Conservation (phyloP, 2,888 invertebrate species). For the Gymnosoma rotundatum region DNA sequence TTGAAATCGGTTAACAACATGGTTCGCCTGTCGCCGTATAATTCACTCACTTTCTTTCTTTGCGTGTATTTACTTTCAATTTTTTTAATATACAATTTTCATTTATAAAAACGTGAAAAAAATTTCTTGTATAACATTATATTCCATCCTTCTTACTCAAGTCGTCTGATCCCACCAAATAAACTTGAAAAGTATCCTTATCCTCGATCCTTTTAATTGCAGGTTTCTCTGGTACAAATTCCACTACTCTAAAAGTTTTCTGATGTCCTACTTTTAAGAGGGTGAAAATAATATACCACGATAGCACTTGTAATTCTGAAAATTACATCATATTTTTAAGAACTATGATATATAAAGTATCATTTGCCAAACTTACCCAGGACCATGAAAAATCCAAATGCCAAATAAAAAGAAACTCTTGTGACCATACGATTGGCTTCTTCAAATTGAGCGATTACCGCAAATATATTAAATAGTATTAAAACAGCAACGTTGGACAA, state of each 20-base stretch:
- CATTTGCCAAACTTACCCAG: constrained; percentile 27
- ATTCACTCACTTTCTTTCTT: no score
- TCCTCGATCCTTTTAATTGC: background rate
- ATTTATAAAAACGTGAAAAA: no score
- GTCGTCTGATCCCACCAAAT: constrained; percentile 26
- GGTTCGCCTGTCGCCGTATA: no score
- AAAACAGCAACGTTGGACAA: constrained; percentile 29
- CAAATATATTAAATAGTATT: constrained; percentile 32
- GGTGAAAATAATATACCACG: constrained; percentile 28
- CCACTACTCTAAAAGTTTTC: constrained; percentile 15
- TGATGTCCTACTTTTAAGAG: constrained; percentile 37
- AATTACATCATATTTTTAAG: background rate
- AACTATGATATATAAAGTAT: background rate
- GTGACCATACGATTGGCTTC: constrained; percentile 15
- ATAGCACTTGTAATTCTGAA: constrained; percentile 23
- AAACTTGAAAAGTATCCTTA: constrained; percentile 32
- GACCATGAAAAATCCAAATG: constrained; percentile 26
- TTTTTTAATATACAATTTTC: no score
- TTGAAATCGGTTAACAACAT: no score
- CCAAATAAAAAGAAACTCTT: constrained; percentile 26
- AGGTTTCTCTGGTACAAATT: background rate
- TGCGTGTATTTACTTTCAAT: no score
- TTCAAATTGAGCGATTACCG: constrained; percentile 24
- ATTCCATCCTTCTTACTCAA: background rate
- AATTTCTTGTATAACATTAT: background rate